These are phyloP conservation scores for Desmodus rotundus DNA, from an alignment of 2,113 vertebrate genomes.

Conservation along the genomic window DNA sequence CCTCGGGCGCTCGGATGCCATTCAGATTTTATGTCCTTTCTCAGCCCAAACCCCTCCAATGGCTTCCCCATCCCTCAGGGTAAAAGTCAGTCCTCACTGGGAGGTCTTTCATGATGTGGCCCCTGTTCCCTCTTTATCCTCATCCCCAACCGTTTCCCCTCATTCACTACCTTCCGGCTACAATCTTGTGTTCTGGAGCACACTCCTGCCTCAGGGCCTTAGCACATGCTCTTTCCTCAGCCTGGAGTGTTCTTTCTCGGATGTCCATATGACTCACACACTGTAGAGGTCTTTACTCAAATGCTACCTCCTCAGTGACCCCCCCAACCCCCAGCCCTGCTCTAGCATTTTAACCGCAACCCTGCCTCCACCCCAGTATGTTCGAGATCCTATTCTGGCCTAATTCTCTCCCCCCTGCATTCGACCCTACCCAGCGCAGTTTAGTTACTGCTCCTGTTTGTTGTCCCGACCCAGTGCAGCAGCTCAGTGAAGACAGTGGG, in stretches of 20 bases:
- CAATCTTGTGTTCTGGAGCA: too few relatives aligned
- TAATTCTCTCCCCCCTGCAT: rapidly evolving
- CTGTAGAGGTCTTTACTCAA: neutral
- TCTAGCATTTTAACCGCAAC: neutral
- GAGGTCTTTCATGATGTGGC: neutral
- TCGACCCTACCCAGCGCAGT: neutral
- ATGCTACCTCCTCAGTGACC: neutral
- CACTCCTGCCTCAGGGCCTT: neutral
- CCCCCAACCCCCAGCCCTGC: neutral
- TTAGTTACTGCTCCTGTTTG: neutral
- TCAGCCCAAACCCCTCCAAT: neutral
- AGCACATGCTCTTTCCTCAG: neutral
- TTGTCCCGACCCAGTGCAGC: neutral
- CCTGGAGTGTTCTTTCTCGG: neutral
- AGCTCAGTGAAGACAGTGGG: neutral
- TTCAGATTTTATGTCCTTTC: neutral
- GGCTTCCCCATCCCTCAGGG: neutral
- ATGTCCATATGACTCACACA: neutral
- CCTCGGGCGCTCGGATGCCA: neutral
- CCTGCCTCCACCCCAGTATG: neutral
- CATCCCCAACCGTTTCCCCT: rapidly evolving
- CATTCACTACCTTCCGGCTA: rapidly evolving
- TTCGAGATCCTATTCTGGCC: neutral
- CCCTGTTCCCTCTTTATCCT: neutral
- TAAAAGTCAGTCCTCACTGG: neutral